Percentiles rank a stretch among this genome's conserved stretches.
These are phyloP conservation scores for Otolemur garnettii DNA, from an alignment of 2,113 vertebrate species.

Conservation along the genomic window DNA sequence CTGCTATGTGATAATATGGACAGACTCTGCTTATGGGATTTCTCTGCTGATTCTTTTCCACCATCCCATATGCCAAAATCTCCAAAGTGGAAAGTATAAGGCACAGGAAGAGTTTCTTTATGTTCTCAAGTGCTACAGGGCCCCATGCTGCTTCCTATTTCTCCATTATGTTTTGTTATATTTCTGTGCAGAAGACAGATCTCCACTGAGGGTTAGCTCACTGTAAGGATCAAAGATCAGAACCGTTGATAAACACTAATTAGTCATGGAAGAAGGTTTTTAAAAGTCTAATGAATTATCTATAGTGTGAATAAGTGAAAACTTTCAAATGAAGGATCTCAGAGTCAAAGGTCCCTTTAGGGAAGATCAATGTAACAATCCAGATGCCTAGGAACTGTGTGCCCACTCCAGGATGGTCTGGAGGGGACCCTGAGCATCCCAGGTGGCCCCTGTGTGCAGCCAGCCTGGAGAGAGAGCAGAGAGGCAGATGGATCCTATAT, in stretches of 20 bases:
- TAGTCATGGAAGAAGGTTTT: background rate
- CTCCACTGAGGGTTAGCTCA: background rate
- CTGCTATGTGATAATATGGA: background rate
- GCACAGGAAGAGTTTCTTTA: background rate
- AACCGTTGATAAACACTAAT: background rate
- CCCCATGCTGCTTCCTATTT: background rate
- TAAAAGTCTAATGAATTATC: background rate
- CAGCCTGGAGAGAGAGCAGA: background rate
- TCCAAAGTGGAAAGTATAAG: background rate
- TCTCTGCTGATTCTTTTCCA: background rate
- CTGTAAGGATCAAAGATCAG: background rate
- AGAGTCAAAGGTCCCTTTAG: background rate
- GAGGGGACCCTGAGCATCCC: background rate
- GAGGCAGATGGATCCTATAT: no score
- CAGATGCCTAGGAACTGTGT: background rate
- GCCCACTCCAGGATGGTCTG: background rate
- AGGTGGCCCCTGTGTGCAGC: background rate
- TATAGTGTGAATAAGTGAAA: background rate
- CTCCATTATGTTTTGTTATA: background rate
- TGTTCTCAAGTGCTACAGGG: rapidly evolving
- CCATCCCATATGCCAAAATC: no score
- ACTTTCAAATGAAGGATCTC: background rate
- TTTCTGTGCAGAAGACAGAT: background rate
- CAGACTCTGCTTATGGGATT: background rate
- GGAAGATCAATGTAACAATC: background rate